Conservation (phyloP, 2,113 vertebrate genomes). For the Erythrolamprus reginae region DNA sequence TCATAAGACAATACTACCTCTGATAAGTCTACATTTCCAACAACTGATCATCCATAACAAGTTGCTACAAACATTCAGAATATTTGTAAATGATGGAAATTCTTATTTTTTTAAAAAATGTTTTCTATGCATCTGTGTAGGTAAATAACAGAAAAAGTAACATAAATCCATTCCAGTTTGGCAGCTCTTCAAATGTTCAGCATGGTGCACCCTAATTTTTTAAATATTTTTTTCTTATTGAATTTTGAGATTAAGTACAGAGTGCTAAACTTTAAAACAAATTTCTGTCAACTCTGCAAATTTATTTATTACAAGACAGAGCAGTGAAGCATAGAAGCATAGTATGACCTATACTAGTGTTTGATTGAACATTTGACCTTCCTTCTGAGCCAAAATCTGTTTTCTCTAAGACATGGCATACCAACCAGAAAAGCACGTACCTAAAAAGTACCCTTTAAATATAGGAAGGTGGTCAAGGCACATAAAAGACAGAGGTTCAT, state of each 20-base stretch:
- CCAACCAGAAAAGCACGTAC: slow-evolving; percentile 46
- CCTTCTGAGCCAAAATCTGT: slow-evolving; percentile 62
- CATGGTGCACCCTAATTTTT: slow-evolving; percentile 29
- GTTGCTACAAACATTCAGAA: background rate
- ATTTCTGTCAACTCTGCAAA: slow-evolving; percentile 59
- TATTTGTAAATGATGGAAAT: background rate
- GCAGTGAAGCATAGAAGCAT: slow-evolving; percentile 62
- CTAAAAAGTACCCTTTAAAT: slow-evolving; percentile 56
- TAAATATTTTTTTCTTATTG: slow-evolving; percentile 59
- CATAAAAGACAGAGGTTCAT: background rate
- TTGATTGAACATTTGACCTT: slow-evolving; percentile 72
- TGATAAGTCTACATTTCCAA: background rate
- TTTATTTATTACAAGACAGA: slow-evolving; percentile 70
- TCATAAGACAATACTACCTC: background rate
- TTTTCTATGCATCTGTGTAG: background rate
- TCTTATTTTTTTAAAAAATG: background rate
- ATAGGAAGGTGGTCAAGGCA: slow-evolving; percentile 33
- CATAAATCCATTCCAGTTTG: background rate
- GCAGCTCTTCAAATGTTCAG: background rate
- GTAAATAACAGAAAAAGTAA: background rate
- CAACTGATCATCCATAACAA: background rate
- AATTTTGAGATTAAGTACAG: slow-evolving; percentile 62
- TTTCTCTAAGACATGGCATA: slow-evolving; percentile 70
- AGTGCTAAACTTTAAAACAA: slow-evolving; percentile 68
- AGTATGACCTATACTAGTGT: slow-evolving; percentile 68